These are phyloP conservation scores for Neoseiulus cucumeris DNA, from an alignment of 1,140 invertebrate species.

Conservation along the genomic window DNA sequence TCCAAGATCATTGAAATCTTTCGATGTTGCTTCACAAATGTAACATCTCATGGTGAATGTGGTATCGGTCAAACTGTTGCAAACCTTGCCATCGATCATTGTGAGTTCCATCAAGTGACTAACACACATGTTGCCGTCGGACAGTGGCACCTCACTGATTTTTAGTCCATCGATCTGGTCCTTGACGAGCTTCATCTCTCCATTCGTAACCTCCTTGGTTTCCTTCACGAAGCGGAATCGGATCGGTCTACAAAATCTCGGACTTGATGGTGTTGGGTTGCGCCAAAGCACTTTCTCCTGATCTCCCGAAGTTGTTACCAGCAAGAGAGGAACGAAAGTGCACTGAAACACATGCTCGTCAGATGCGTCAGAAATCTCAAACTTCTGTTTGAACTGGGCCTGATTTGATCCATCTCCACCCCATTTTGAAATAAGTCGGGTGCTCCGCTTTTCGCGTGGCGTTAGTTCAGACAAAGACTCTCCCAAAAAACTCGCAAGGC, in stretches of 20 bases:
- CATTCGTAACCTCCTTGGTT: conserved; percentile 19
- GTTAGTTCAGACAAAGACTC: no score
- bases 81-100: conserved; percentile 30
- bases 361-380: conserved; percentile 20
- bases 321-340: neutral
- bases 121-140: conserved; percentile 16
- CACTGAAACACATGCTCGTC: conserved; percentile 14
- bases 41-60: conserved; percentile 26
- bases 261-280: conserved; percentile 24
- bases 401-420: conserved; percentile 23
- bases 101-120: conserved; percentile 23
- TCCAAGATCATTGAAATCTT: conserved; percentile 26
- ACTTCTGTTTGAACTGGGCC: conserved; percentile 21
- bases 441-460: no score
- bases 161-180: conserved; percentile 19
- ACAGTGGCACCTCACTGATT: neutral
- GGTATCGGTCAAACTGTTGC: conserved; percentile 25
- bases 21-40: conserved; percentile 25
- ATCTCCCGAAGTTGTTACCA: conserved; percentile 5
- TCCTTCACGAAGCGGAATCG: conserved; percentile 21
- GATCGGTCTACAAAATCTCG: conserved; percentile 24
- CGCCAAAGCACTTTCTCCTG: conserved; percentile 23
- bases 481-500: no score
- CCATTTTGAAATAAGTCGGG: conserved; percentile 22
- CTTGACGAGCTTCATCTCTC: conserved; percentile 20